Percentiles rank a stretch among this genome's conserved stretches.
Evolutionary conservation across 2,797 vertebrate species (phyloP).

Genomic region (Schizothorax lantsangensis): DNA sequence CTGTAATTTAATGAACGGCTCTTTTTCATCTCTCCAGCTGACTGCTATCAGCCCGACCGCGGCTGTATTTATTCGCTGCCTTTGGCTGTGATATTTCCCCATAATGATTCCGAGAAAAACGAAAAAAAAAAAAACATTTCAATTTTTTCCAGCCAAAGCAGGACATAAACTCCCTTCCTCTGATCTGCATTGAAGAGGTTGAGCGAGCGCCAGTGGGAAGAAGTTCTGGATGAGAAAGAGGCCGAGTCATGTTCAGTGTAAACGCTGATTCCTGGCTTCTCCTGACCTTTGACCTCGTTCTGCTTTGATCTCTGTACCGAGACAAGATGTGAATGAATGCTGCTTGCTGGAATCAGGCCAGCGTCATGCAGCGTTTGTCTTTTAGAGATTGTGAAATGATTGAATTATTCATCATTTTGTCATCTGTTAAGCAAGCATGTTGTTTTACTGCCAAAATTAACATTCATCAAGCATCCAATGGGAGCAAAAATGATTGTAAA

Average conservation of each 20-base stretch:
- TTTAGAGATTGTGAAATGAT: background rate
- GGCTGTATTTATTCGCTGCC: constrained; percentile 29
- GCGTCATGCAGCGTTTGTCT: background rate
- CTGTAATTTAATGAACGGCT: constrained; percentile 11
- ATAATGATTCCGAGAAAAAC: constrained; percentile 27
- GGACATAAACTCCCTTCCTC: constrained; percentile 25
- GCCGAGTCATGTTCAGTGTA: background rate
- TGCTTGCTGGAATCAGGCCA: background rate
- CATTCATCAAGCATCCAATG: background rate
- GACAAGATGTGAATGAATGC: constrained; percentile 1
- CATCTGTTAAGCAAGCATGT: background rate
- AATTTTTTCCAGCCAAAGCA: constrained; percentile 4
- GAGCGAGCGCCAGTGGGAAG: constrained; percentile 21
- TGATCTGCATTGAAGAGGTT: constrained; percentile 16
- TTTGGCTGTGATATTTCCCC: constrained; percentile 33
- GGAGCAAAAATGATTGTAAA: background rate
- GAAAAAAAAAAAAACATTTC: background rate
- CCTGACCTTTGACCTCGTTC: background rate
- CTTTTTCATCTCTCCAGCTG: constrained; percentile 10
- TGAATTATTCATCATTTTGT: background rate
- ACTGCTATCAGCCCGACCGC: background rate
- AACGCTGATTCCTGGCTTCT: constrained; percentile 18
- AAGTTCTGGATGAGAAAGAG: constrained; percentile 12
- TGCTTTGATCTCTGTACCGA: constrained; percentile 14
- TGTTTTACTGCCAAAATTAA: background rate